phyloP scores from a whole-genome alignment of 2,888 invertebrate genomes.

The Tigriopus californicus region DNA sequence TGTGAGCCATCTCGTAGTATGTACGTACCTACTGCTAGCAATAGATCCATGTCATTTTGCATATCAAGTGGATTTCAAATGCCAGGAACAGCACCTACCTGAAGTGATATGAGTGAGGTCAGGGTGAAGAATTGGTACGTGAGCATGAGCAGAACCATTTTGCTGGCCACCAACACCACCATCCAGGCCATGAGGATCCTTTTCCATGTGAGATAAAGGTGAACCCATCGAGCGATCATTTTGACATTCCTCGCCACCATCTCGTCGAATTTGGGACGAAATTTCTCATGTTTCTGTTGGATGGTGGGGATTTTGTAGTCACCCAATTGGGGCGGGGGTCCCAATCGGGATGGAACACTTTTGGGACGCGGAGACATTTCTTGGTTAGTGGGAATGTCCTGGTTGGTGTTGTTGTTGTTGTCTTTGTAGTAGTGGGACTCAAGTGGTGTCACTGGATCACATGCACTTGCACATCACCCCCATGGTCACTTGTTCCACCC shows the following conservation, averaged over 20 bases:
- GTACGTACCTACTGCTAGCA: too few relatives aligned
- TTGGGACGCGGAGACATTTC: not conserved
- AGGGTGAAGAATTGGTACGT: slow-evolving; percentile 5
- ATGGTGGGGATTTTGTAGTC: not conserved
- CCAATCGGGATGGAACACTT: not conserved
- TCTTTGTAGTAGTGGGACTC: too few relatives aligned
- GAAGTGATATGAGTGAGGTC: not conserved
- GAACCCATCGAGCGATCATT: not conserved
- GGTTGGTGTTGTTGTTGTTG: too few relatives aligned
- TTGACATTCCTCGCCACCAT: not conserved
- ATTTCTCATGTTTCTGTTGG: not conserved
- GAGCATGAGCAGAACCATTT: slow-evolving; percentile 5
- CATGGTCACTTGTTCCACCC: too few relatives aligned
- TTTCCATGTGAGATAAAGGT: not conserved
- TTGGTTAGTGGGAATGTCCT: too few relatives aligned
- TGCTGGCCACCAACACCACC: slow-evolving; percentile 6
- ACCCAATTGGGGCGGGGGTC: not conserved
- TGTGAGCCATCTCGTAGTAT: too few relatives aligned
- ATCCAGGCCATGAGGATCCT: slow-evolving; percentile 9
- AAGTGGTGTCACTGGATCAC: too few relatives aligned
- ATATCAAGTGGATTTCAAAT: too few relatives aligned
- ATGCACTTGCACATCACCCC: too few relatives aligned
- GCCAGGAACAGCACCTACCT: not conserved
- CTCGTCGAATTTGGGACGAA: not conserved
- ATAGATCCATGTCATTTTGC: too few relatives aligned